Percentiles rank a stretch among this genome's conserved stretches.
phyloP scores from a whole-genome alignment of 2,113 vertebrate species.

The Lontra canadensis region DNA sequence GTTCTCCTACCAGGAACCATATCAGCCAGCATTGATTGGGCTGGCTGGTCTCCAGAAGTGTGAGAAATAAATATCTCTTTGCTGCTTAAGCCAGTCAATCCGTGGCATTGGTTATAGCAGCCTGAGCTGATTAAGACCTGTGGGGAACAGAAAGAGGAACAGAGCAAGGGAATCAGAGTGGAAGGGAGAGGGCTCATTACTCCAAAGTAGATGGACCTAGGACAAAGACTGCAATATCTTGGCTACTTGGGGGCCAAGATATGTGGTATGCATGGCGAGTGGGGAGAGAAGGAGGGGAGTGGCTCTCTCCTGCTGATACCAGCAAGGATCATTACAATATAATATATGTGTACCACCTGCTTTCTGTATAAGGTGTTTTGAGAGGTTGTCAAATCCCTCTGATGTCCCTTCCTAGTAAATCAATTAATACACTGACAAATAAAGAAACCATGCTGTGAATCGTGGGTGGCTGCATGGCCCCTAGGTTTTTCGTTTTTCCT shows the following conservation, averaged over 20 bases:
- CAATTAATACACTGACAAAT: not conserved
- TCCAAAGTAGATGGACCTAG: not conserved
- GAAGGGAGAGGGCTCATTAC: not conserved
- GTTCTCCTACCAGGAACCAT: not conserved
- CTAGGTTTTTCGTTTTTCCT: not conserved
- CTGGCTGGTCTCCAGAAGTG: not conserved
- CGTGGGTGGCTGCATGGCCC: not conserved
- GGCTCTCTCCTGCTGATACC: not conserved
- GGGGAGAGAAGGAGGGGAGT: not conserved
- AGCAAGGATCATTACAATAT: not conserved
- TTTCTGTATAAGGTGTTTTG: not conserved
- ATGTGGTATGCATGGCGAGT: not conserved
- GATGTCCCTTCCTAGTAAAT: not conserved
- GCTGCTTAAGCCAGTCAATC: not conserved
- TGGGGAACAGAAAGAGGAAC: not conserved
- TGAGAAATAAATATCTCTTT: not conserved
- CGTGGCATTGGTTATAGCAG: not conserved
- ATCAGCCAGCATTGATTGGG: not conserved
- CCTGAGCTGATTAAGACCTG: not conserved
- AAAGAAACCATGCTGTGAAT: not conserved
- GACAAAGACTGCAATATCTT: not conserved
- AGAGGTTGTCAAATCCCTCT: not conserved
- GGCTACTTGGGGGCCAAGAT: not conserved
- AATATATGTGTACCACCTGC: not conserved
- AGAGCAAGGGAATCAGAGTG: not conserved